These are phyloP conservation scores for Aphodius sticticus DNA, from an alignment of 2,888 invertebrate genomes.

Conservation along the genomic window DNA sequence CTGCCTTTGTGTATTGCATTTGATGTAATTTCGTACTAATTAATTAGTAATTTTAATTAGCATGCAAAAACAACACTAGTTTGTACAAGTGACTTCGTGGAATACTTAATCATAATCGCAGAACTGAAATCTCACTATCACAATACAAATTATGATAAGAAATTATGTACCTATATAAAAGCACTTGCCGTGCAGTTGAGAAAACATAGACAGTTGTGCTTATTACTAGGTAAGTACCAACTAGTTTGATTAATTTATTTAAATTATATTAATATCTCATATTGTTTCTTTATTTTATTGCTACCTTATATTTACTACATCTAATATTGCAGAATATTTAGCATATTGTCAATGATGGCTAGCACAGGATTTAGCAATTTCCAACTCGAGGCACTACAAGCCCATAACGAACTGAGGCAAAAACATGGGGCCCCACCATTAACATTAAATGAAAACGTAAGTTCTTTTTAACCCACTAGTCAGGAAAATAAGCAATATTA, in stretches of 20 bases:
- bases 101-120: not conserved
- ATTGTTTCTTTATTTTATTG: no score
- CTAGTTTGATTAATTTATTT: not conserved
- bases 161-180: not conserved
- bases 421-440: slow-evolving; percentile 66
- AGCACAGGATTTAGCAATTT: slow-evolving; percentile 44
- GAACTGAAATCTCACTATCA: not conserved
- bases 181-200: not conserved
- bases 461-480: not conserved
- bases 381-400: slow-evolving; percentile 63
- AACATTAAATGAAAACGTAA: slow-evolving; percentile 55
- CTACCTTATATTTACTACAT: no score
- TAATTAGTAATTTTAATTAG: no score
- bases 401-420: slow-evolving; percentile 67
- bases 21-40: not conserved
- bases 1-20: not conserved
- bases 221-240: not conserved
- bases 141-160: not conserved
- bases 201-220: not conserved
- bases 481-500: no score
- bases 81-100: not conserved
- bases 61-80: no score
- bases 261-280: not conserved
- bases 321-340: no score
- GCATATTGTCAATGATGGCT: not conserved